Conservation (phyloP, 2,888 invertebrate species). For the Agonopterix arenella region DNA sequence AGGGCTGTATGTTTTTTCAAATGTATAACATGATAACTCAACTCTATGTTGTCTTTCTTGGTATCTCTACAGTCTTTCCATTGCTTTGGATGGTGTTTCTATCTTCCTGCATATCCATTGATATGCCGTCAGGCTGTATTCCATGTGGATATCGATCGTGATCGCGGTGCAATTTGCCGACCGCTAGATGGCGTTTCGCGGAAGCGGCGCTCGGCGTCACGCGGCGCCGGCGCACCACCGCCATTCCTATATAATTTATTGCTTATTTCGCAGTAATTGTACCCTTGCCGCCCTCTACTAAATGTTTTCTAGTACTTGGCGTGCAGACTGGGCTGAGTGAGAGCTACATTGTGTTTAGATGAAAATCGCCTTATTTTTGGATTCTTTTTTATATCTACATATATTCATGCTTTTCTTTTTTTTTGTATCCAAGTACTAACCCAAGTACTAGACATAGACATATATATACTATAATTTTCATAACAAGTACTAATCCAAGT, state of each 20-base stretch:
- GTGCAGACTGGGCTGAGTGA: slow-evolving; percentile 19
- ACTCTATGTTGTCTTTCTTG: no score
- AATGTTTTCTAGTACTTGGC: slow-evolving; percentile 38
- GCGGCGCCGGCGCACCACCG: slow-evolving; percentile 47
- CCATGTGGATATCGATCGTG: slow-evolving; percentile 50
- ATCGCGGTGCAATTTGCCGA: slow-evolving; percentile 57
- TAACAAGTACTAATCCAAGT: not conserved
- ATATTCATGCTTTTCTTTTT: not conserved
- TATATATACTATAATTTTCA: no score
- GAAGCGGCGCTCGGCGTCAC: slow-evolving; percentile 56
- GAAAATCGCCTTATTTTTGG: not conserved
- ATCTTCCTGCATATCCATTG: no score
- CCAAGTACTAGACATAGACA: no score
- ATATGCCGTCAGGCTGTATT: not conserved
- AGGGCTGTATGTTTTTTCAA: no score
- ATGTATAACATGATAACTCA: no score
- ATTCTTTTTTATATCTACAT: not conserved
- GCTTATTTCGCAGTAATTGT: slow-evolving; percentile 61
- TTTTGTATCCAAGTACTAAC: not conserved
- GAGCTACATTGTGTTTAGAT: slow-evolving; percentile 14
- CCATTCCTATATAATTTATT: slow-evolving; percentile 41
- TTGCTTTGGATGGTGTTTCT: no score
- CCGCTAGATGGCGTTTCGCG: slow-evolving; percentile 61
- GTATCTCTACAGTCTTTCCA: no score
- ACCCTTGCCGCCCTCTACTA: slow-evolving; percentile 50